phyloP scores from a whole-genome alignment of 2,797 vertebrate species.

The Sebastes itinus region DNA sequence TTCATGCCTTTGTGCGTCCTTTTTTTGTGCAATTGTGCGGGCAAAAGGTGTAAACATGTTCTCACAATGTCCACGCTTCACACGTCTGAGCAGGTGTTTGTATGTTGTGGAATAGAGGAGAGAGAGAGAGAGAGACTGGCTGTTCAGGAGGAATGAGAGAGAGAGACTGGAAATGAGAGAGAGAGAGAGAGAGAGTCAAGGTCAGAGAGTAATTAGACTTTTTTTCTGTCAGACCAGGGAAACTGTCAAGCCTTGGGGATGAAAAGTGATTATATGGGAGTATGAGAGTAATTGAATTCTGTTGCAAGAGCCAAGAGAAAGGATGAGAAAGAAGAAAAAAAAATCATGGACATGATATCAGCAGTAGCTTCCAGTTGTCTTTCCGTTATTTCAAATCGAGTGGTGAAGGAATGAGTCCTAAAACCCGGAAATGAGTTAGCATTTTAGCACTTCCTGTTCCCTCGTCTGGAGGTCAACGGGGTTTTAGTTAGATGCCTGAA shows the following conservation, averaged over 20 bases:
- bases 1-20: neutral
- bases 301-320: slow-evolving; percentile 62
- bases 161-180: neutral
- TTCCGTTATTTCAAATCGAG: slow-evolving; percentile 19
- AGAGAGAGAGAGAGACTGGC: slow-evolving; percentile 36
- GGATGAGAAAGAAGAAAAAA: slow-evolving; percentile 22
- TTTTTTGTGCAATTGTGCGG: neutral
- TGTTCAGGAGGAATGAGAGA: slow-evolving; percentile 14
- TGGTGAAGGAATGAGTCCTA: no score
- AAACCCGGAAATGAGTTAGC: no score
- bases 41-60: slow-evolving; percentile 2
- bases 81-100: slow-evolving; percentile 39
- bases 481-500: no score
- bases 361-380: slow-evolving; percentile 22
- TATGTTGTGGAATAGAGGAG: neutral
- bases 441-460: no score
- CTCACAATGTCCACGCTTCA: slow-evolving; percentile 9
- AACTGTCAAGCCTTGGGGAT: slow-evolving; percentile 79
- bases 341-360: slow-evolving; percentile 34
- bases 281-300: slow-evolving; percentile 79
- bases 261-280: slow-evolving; percentile 81
- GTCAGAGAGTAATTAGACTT: slow-evolving; percentile 81
- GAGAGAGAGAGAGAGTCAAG: slow-evolving; percentile 59
- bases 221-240: slow-evolving; percentile 72
- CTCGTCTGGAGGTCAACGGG: no score